Evolutionary conservation across 2,888 invertebrate genomes (phyloP).

Genomic region (Petrolisthes cinctipes): DNA sequence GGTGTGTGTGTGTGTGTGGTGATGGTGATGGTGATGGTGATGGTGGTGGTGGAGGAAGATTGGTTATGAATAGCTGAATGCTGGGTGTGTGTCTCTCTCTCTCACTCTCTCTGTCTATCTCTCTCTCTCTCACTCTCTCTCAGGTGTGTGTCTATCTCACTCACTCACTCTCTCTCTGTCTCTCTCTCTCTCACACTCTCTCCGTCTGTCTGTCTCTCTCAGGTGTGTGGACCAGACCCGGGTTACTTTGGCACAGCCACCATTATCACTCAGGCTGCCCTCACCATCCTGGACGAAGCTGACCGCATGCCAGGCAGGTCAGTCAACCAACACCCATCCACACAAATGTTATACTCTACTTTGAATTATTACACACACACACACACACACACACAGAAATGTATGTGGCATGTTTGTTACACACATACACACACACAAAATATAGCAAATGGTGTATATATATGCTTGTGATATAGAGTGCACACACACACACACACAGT

Average conservation of each 20-base stretch:
- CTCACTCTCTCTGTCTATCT: background rate
- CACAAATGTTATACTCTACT: too few relatives aligned
- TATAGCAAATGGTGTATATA: too few relatives aligned
- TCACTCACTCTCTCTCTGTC: background rate
- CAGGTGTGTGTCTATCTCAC: background rate
- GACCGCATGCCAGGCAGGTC: constrained; percentile 78
- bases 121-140: background rate
- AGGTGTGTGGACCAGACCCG: constrained; percentile 78
- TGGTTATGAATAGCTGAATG: too few relatives aligned
- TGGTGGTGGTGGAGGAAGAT: too few relatives aligned
- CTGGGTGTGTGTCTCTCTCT: background rate
- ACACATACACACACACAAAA: too few relatives aligned
- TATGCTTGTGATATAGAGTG: too few relatives aligned
- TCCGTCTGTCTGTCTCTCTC: background rate
- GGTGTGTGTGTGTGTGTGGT: too few relatives aligned
- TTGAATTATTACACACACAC: too few relatives aligned
- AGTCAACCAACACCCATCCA: background rate
- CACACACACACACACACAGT: too few relatives aligned
- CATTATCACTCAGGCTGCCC: constrained; percentile 79
- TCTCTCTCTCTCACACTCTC: background rate
- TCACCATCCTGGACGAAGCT: constrained; percentile 81
- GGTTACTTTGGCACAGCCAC: constrained; percentile 88
- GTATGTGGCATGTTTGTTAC: too few relatives aligned
- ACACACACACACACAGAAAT: too few relatives aligned
- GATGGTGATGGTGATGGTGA: too few relatives aligned